phyloP scores from a whole-genome alignment of 2,797 vertebrate species.

The Parauchenoglanis punctatus region DNA sequence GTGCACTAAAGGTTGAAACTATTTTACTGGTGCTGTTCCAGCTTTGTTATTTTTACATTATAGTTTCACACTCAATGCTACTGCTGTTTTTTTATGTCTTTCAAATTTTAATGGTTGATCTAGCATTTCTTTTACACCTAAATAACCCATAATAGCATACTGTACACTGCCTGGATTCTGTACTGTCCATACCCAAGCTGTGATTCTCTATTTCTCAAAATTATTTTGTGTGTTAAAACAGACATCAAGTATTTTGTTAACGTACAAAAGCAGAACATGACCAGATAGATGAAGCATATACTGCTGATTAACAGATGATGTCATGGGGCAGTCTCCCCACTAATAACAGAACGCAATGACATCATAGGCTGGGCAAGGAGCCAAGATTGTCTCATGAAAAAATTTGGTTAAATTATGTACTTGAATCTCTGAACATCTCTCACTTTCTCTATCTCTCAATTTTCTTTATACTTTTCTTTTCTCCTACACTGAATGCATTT shows the following conservation, averaged over 20 bases:
- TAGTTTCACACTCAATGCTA: not conserved
- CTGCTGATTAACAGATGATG: constrained; percentile 43
- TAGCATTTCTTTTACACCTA: not conserved
- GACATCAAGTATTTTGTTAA: not conserved
- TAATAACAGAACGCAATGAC: constrained; percentile 29
- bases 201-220: not conserved
- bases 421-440: not conserved
- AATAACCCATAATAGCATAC: not conserved
- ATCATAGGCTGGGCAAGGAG: constrained; percentile 19
- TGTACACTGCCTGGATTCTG: not conserved
- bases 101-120: not conserved
- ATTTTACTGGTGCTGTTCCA: not conserved
- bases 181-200: not conserved
- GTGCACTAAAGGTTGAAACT: not conserved
- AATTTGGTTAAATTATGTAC: constrained; percentile 11
- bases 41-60: not conserved
- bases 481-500: not conserved
- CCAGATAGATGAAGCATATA: not conserved
- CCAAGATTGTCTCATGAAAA: constrained; percentile 30
- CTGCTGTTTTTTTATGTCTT: not conserved
- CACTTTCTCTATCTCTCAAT: constrained; percentile 29
- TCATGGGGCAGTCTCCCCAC: constrained; percentile 23
- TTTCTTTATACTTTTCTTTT: not conserved
- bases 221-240: not conserved
- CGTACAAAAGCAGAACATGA: not conserved